A percentile compares a stretch with the other conserved stretches of the same genome.
Evolutionary conservation across 2,888 invertebrate species (phyloP).

Genomic region (Bellardia pandia): DNA sequence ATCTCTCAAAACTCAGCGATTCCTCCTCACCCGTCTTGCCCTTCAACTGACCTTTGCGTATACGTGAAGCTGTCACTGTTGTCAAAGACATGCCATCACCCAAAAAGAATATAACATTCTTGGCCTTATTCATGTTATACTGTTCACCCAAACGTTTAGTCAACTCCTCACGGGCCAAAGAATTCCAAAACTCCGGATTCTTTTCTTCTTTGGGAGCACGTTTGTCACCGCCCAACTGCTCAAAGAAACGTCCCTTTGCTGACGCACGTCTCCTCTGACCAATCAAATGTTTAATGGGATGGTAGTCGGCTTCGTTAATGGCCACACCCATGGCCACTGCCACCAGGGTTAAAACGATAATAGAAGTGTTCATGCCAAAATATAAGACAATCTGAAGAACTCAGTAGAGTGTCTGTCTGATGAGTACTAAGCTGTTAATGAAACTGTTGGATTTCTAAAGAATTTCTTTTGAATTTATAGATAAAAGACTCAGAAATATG

Average conservation of each 20-base stretch:
- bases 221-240: constrained; percentile 20
- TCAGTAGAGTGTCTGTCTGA: neutral
- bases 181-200: constrained; percentile 73
- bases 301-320: constrained; percentile 12
- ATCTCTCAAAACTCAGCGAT: constrained; percentile 86
- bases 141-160: constrained; percentile 69
- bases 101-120: constrained; percentile 79
- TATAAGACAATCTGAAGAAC: neutral
- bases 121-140: constrained; percentile 74
- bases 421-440: neutral
- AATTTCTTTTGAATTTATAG: constrained; percentile 33
- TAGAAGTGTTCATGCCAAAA: neutral
- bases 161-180: constrained; percentile 76
- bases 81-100: constrained; percentile 89
- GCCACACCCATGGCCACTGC: neutral
- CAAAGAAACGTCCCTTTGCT: neutral
- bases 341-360: neutral
- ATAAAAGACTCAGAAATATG: neutral
- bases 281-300: constrained; percentile 9
- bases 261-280: neutral
- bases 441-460: neutral
- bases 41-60: constrained; percentile 87
- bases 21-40: constrained; percentile 86
- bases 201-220: constrained; percentile 44
- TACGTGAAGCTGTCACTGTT: constrained; percentile 88